Percentiles rank a stretch among this genome's conserved stretches.
Conservation (phyloP, 2,797 vertebrate genomes). For the Alca torda region DNA sequence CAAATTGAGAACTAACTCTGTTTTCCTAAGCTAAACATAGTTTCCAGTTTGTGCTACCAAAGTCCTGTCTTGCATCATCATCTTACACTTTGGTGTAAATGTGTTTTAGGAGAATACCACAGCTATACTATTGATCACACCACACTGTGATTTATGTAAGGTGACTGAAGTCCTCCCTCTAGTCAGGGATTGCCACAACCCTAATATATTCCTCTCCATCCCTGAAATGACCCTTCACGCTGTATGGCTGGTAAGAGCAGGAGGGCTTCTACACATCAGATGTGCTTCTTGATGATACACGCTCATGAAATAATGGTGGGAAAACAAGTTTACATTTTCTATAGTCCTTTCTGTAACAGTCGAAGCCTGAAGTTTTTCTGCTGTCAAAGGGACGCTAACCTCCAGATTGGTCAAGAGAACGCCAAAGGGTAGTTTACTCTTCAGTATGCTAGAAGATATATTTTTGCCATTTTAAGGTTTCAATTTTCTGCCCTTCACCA, state of each 20-base stretch:
- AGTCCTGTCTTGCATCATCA: background rate
- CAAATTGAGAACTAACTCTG: background rate
- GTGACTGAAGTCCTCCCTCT: background rate
- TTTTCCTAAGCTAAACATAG: background rate
- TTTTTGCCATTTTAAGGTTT: background rate
- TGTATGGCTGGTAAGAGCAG: background rate
- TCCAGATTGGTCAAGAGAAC: background rate
- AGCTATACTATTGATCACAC: background rate
- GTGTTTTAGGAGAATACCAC: background rate
- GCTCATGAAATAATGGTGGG: background rate
- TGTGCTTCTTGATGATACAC: background rate
- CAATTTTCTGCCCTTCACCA: background rate
- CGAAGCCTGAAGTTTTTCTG: background rate
- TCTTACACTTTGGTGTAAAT: background rate
- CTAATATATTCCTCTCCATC: background rate
- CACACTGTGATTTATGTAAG: background rate
- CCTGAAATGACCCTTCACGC: background rate
- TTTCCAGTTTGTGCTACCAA: background rate
- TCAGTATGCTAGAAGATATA: background rate
- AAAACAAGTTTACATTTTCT: background rate
- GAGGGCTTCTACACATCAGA: background rate
- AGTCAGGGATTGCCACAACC: background rate
- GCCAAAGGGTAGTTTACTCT: background rate
- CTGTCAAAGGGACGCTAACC: fast-evolving
- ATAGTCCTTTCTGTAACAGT: background rate